phyloP scores from a whole-genome alignment of 2,113 vertebrate species.

The Fregata magnificens region DNA sequence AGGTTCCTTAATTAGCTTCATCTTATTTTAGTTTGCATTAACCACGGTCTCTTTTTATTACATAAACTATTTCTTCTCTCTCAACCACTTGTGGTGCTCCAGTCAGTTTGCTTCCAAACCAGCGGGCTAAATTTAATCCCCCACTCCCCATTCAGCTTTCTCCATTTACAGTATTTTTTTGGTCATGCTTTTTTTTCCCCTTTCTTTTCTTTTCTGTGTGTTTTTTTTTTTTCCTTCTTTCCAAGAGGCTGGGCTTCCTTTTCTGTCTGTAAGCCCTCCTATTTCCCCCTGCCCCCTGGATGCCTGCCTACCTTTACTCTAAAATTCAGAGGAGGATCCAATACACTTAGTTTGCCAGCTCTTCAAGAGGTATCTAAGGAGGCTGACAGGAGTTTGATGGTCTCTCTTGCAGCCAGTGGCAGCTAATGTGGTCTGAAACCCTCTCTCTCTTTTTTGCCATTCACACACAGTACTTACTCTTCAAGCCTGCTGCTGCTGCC shows the following conservation, averaged over 20 bases:
- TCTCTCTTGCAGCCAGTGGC: conserved; percentile 70
- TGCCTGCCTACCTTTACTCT: conserved; percentile 79
- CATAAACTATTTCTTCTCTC: conserved; percentile 49
- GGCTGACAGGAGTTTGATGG: conserved; percentile 74
- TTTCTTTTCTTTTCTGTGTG: conserved; percentile 33
- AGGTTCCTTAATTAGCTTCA: conserved; percentile 57
- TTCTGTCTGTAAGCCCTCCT: conserved; percentile 49
- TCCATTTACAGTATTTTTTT: conserved; percentile 44
- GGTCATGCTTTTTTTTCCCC: neutral
- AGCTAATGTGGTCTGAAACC: conserved; percentile 71
- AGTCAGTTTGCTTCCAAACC: conserved; percentile 45
- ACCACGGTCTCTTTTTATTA: conserved; percentile 1
- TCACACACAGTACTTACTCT: conserved; percentile 64
- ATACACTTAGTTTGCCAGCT: conserved; percentile 71
- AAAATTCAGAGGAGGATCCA: conserved; percentile 74
- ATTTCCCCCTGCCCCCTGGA: conserved; percentile 72
- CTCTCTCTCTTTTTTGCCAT: conserved; percentile 64
- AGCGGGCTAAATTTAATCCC: conserved; percentile 53
- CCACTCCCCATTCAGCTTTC: conserved; percentile 38
- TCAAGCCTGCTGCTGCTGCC: conserved; percentile 70
- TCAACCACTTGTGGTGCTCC: conserved; percentile 52
- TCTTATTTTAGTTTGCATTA: conserved; percentile 49
- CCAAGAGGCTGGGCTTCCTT: conserved; percentile 58
- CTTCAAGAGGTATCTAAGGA: conserved; percentile 74
- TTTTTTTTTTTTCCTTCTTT: neutral